Conservation (phyloP, 2,113 vertebrate genomes). For the Numenius arquata region DNA sequence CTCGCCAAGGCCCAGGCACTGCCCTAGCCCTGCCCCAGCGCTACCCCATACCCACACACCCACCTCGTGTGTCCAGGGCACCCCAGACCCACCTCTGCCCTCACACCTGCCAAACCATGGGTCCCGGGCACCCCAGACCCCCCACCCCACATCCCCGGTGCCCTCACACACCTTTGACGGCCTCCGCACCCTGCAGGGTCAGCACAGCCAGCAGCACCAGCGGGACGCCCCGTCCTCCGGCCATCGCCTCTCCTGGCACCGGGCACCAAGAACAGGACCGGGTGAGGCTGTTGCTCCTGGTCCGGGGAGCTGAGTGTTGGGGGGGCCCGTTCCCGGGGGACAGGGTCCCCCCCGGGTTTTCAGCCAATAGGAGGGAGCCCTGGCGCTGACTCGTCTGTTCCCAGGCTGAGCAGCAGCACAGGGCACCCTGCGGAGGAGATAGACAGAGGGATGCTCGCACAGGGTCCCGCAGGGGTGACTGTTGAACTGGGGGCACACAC, state of each 20-base stretch:
- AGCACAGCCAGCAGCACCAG: not conserved
- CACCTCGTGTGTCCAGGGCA: no score
- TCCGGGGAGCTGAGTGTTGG: not conserved
- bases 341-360: not conserved
- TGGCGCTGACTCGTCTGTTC: not conserved
- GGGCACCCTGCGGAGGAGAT: not conserved
- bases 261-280: not conserved
- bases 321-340: not conserved
- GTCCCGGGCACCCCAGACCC: not conserved
- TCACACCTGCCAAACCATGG: no score
- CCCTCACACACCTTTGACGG: not conserved
- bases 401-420: not conserved
- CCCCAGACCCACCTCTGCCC: not conserved
- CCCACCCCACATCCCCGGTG: accelerated
- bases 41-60: not conserved
- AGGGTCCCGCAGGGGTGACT: not conserved
- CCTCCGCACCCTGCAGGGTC: not conserved
- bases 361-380: not conserved
- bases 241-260: not conserved
- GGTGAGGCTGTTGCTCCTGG: not conserved
- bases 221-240: not conserved
- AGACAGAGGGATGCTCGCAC: accelerated
- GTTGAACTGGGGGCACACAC: no score
- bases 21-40: not conserved
- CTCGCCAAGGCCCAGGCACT: no score